Conservation (phyloP, 2,797 vertebrate species). For the Cynopterus sphinx region DNA sequence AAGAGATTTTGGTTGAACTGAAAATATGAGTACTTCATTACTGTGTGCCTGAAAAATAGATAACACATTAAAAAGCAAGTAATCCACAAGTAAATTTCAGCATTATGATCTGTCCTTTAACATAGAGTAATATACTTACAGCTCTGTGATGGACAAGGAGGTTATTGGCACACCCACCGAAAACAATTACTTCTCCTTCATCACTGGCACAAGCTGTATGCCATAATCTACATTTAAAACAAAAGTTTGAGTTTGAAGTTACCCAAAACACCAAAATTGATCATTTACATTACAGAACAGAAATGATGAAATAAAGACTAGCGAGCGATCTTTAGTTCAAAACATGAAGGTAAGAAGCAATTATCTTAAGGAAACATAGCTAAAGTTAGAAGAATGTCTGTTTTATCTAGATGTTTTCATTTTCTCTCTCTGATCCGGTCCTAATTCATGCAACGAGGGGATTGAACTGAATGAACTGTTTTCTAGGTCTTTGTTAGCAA, state of each 20-base stretch:
- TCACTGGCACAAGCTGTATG: conserved; percentile 94
- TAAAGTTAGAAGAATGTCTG: background rate
- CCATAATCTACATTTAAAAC: conserved; percentile 90
- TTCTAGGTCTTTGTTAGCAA: conserved; percentile 22
- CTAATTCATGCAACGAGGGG: background rate
- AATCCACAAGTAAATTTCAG: background rate
- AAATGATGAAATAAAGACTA: conserved; percentile 28
- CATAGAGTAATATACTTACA: conserved; percentile 85
- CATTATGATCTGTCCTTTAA: background rate
- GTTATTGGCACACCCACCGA: conserved; percentile 98
- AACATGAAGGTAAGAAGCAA: background rate
- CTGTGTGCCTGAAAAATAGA: conserved; percentile 91
- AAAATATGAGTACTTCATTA: conserved; percentile 95
- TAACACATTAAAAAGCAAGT: background rate
- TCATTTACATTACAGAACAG: background rate
- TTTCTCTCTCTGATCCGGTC: background rate
- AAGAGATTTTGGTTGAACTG: conserved; percentile 94
- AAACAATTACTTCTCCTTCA: conserved; percentile 97
- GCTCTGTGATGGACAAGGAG: conserved; percentile 94
- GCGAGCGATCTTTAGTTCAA: conserved; percentile 1
- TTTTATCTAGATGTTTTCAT: background rate
- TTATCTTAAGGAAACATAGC: background rate
- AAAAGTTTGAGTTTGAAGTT: background rate
- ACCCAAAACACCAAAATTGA: background rate
- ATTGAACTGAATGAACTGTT: background rate